Percentiles rank a stretch among this genome's conserved stretches.
Evolutionary conservation across 2,888 invertebrate species (phyloP).

Genomic region (Mimachlamys varia): DNA sequence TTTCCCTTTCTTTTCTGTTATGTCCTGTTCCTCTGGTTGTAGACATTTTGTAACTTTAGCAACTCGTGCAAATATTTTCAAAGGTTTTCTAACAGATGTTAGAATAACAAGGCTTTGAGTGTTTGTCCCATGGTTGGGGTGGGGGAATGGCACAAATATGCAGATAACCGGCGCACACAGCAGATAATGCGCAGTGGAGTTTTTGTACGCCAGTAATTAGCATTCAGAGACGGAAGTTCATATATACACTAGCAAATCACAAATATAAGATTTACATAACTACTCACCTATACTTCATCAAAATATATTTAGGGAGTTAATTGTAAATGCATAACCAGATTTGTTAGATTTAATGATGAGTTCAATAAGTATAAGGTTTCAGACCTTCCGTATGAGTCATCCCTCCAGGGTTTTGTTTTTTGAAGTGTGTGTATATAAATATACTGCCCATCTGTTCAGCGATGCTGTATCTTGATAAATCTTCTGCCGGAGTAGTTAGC

Average conservation of each 20-base stretch:
- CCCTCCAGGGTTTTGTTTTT: neutral
- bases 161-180: neutral
- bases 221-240: neutral
- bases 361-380: conserved; percentile 3
- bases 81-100: no score
- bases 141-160: neutral
- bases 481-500: neutral
- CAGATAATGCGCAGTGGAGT: neutral
- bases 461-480: neutral
- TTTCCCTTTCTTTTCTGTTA: neutral
- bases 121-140: neutral
- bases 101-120: neutral
- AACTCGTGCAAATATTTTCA: neutral
- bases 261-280: neutral
- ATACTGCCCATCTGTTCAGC: conserved; percentile 18
- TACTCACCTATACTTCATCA: neutral
- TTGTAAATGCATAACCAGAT: neutral
- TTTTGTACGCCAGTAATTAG: neutral
- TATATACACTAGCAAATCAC: neutral
- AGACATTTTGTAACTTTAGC: neutral
- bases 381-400: neutral
- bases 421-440: neutral
- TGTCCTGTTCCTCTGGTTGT: neutral
- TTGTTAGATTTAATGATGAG: neutral
- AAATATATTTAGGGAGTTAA: neutral